A percentile compares a stretch with the other conserved stretches of the same genome.
These are phyloP conservation scores for Eurytoma adleriae DNA, from an alignment of 2,888 invertebrate genomes.

Conservation along the genomic window DNA sequence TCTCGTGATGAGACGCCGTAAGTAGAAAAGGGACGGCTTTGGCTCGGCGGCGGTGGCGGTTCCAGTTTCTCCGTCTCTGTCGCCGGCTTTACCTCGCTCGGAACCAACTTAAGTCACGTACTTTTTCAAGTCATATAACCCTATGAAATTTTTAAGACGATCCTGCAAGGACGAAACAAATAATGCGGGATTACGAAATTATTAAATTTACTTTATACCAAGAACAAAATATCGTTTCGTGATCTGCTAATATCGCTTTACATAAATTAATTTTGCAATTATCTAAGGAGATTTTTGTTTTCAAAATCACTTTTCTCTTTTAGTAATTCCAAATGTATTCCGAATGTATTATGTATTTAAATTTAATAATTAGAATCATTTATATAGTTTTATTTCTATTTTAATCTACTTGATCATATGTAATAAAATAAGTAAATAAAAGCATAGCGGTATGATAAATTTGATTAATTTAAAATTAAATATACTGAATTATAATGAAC, in stretches of 20 bases:
- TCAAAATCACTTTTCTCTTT: too few relatives aligned
- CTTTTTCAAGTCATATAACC: constrained; percentile 42
- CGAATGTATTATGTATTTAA: too few relatives aligned
- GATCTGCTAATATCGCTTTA: not conserved
- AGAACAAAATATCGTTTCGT: not conserved
- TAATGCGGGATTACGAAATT: constrained; percentile 20
- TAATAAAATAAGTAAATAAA: too few relatives aligned
- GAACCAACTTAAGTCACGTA: constrained; percentile 29
- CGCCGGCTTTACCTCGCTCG: not conserved
- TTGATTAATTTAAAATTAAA: too few relatives aligned
- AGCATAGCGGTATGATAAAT: too few relatives aligned
- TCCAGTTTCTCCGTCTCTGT: not conserved
- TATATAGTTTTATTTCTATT: too few relatives aligned
- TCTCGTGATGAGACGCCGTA: constrained; percentile 40
- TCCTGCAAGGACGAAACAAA: constrained; percentile 33
- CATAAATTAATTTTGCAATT: too few relatives aligned
- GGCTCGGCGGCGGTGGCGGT: not conserved
- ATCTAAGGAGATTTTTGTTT: too few relatives aligned
- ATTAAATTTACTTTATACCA: not conserved
- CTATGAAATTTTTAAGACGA: constrained; percentile 47
- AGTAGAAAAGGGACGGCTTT: constrained; percentile 38
- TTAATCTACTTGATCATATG: too few relatives aligned
- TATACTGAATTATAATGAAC: too few relatives aligned
- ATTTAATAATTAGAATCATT: too few relatives aligned
- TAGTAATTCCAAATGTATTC: too few relatives aligned